Conservation (phyloP, 2,888 invertebrate genomes). For the Thera britannica region DNA sequence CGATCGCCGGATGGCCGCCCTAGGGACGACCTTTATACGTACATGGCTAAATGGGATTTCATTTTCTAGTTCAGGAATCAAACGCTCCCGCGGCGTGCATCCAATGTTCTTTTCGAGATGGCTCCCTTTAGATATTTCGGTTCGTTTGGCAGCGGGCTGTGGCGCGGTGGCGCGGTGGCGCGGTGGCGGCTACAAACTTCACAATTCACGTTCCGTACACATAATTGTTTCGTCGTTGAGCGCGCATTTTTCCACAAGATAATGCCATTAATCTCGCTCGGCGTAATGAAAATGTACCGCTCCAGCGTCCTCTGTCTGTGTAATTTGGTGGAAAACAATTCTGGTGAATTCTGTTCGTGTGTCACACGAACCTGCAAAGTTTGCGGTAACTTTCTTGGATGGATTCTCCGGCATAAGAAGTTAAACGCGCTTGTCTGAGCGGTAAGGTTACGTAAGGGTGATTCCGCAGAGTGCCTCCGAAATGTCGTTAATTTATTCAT, state of each 20-base stretch:
- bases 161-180: conserved; percentile 15
- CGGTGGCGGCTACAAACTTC: conserved; percentile 44
- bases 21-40: conserved; percentile 57
- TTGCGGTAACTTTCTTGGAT: conserved; percentile 46
- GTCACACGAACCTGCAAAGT: conserved; percentile 49
- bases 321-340: conserved; percentile 64
- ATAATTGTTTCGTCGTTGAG: conserved; percentile 70
- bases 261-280: conserved; percentile 72
- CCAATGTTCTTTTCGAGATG: conserved; percentile 59
- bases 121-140: conserved; percentile 62
- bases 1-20: conserved; percentile 60
- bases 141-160: conserved; percentile 52
- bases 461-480: conserved; percentile 38
- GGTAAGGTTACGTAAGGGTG: conserved; percentile 45
- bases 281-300: conserved; percentile 73
- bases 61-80: conserved; percentile 82
- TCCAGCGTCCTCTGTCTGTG: conserved; percentile 50
- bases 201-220: conserved; percentile 50
- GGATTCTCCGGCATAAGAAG: conserved; percentile 56
- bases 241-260: conserved; percentile 74
- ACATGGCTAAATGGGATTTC: conserved; percentile 73
- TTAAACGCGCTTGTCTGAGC: conserved; percentile 53
- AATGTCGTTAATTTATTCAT: conserved; percentile 63
- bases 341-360: conserved; percentile 54
- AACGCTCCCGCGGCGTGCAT: conserved; percentile 64